These are phyloP conservation scores for Battus philenor DNA, from an alignment of 1,140 invertebrate genomes.

Conservation along the genomic window DNA sequence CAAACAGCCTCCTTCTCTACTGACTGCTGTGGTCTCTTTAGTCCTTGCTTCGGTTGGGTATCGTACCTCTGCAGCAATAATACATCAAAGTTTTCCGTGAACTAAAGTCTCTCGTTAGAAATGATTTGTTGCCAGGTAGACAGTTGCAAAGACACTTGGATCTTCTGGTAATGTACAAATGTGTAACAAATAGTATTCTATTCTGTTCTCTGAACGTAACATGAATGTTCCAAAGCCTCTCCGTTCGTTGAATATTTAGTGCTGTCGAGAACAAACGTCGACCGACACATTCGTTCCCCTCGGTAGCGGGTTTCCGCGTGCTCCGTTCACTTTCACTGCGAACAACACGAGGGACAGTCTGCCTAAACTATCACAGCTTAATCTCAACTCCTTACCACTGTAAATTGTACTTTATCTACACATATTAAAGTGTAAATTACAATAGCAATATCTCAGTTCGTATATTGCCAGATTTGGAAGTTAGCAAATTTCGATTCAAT, in stretches of 20 bases:
- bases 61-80: too few relatives aligned
- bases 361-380: slow-evolving; percentile 23
- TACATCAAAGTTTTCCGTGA: too few relatives aligned
- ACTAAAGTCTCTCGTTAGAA: too few relatives aligned
- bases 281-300: slow-evolving; percentile 51
- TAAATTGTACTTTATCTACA: slow-evolving; percentile 30
- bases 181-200: too few relatives aligned
- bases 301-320: slow-evolving; percentile 53
- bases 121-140: too few relatives aligned
- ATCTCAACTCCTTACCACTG: slow-evolving; percentile 16
- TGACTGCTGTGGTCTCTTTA: too few relatives aligned
- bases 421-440: slow-evolving; percentile 25
- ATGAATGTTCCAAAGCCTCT: slow-evolving; percentile 6
- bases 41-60: too few relatives aligned
- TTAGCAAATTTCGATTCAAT: slow-evolving; percentile 30
- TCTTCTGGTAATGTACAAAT: too few relatives aligned
- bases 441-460: slow-evolving; percentile 5
- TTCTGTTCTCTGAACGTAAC: too few relatives aligned
- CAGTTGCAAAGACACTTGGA: too few relatives aligned
- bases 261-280: slow-evolving; percentile 26
- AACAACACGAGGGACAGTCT: slow-evolving; percentile 10
- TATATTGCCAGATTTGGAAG: slow-evolving; percentile 27
- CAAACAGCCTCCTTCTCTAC: too few relatives aligned
- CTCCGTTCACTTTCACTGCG: slow-evolving; percentile 61
- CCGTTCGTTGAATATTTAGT: slow-evolving; percentile 9